phyloP scores from a whole-genome alignment of 2,888 invertebrate species.

The Zhuqinia jingwanae region DNA sequence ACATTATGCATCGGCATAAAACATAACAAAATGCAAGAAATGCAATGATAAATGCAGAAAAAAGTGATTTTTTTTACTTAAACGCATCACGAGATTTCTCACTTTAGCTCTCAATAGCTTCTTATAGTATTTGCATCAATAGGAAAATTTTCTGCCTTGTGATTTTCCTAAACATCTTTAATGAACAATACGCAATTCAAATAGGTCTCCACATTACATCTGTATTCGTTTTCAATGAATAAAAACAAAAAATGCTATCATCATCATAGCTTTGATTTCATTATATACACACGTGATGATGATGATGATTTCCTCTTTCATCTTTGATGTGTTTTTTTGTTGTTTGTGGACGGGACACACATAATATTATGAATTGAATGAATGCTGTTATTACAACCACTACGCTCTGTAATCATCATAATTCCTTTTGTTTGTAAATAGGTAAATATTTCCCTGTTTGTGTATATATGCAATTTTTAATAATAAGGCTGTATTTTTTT shows the following conservation, averaged over 20 bases:
- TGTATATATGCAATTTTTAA: not conserved
- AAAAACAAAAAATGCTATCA: not conserved
- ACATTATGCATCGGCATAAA: too few species aligned
- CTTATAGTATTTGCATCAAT: too few species aligned
- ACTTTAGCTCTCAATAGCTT: not conserved
- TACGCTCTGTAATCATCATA: too few species aligned
- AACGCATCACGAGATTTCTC: not conserved
- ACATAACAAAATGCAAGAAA: not conserved
- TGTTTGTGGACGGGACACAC: not conserved
- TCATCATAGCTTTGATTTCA: not conserved
- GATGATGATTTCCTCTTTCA: not conserved
- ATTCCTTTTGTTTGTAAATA: too few species aligned
- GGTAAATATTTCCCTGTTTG: not conserved
- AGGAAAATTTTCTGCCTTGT: too few species aligned
- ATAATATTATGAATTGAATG: slow-evolving; percentile 1
- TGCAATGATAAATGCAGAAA: not conserved
- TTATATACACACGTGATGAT: not conserved
- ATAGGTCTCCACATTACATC: too few species aligned
- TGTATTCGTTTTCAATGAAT: too few species aligned
- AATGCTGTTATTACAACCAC: not conserved
- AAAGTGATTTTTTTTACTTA: not conserved
- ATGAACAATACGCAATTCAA: too few species aligned
- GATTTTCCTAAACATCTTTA: too few species aligned
- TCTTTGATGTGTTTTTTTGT: too few species aligned
- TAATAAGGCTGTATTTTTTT: slow-evolving; percentile 21